Evolutionary conservation across 2,797 vertebrate species (phyloP).

Genomic region (Catostomus latipinnis): DNA sequence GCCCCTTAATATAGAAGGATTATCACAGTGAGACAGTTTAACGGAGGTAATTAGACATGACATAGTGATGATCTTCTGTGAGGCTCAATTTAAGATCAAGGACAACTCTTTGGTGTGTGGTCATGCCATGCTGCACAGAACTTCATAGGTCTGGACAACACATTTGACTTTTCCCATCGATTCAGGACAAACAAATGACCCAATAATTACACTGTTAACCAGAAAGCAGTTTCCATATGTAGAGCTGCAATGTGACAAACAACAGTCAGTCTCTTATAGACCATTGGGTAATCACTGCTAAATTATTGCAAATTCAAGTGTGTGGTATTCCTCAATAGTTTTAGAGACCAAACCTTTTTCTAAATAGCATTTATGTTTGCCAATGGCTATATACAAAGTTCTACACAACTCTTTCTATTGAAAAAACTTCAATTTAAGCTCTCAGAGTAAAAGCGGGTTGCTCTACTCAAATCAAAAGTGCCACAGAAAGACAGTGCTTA

Average conservation of each 20-base stretch:
- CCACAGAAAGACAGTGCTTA: too few relatives aligned
- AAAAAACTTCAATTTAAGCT: too few relatives aligned
- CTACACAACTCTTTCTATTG: background rate
- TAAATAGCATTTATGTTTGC: background rate
- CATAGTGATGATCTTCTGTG: slow-evolving; percentile 5
- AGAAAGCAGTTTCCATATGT: slow-evolving; percentile 12
- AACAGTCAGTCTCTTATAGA: background rate
- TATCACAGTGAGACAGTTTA: background rate
- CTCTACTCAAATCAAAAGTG: too few relatives aligned
- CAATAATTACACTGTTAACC: slow-evolving; percentile 21
- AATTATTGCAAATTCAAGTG: background rate
- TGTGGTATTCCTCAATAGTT: background rate
- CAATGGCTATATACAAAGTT: background rate
- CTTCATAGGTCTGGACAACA: slow-evolving; percentile 45
- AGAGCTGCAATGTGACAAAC: background rate
- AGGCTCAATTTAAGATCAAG: slow-evolving; percentile 18
- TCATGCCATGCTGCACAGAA: slow-evolving; percentile 62
- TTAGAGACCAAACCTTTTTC: background rate
- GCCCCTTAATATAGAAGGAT: background rate
- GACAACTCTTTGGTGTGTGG: slow-evolving; percentile 22
- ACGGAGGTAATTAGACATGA: background rate
- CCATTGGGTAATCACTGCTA: background rate
- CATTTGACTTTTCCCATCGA: slow-evolving; percentile 23
- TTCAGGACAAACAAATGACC: slow-evolving; percentile 27
- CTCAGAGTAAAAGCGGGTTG: too few relatives aligned